Evolutionary conservation across 2,797 vertebrate genomes (phyloP), one percentile per base, ranked within the genome.

Genomic region (Gymnodraco acuticeps): DNA sequence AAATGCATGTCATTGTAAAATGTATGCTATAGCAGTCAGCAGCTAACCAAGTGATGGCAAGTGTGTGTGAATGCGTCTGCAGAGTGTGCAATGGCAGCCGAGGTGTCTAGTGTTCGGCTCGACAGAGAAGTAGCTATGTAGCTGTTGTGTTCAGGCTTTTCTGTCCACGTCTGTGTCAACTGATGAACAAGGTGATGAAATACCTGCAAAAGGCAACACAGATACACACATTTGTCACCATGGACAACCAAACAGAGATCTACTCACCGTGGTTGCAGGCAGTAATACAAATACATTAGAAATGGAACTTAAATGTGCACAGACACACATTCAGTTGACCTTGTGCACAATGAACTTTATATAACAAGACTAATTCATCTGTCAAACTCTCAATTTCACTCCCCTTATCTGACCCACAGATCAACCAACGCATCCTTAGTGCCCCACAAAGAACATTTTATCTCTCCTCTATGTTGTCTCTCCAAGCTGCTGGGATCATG

Each of bases 381-480:
- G 58, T 88, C 82, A 87, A 45, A 59, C 47, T 69, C 23, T 33
- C 81, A 84, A 52, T 86, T 78, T 71, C 13, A 75, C 43, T 52
- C 9, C 53, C 51, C 73, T 78, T 79, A 86, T 87, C 78, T 82
- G 78, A 84, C 67, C 87, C 67, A 51, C 75, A 78, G 68, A 91
- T 89, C 83, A 76, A 79, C 52, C 53, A 54, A 23, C 1, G 47
- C 74, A 65, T 83, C 83, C 67, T 80, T 20, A 9, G 51, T 54
- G 56, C 33, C 70, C 31, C 68, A 84, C 81, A 88, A 87, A 88
- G 70, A 80, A 53, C 73, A 69, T 85, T 83, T 82, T 83, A 64
- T 80, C 60, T 80, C 60, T 54, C 50, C 62, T 63, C 64, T 23
- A 61, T 46, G 59, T 53, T 68, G 73, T 78, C 78, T 55, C 23